Evolutionary conservation across 2,113 vertebrate species (phyloP).

Genomic region (Corythornis vintsioides): DNA sequence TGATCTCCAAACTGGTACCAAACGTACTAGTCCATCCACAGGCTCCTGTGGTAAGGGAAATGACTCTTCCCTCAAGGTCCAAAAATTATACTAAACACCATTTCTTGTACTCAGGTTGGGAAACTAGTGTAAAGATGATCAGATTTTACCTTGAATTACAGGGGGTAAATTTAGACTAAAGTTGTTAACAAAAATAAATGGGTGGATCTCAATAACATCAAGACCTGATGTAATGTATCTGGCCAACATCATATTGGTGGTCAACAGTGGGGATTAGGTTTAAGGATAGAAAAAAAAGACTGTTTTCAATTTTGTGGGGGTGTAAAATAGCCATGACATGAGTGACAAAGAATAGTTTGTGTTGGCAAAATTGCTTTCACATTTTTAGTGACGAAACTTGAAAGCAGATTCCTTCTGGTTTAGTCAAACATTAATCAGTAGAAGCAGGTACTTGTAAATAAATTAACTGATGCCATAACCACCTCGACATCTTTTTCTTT

Average conservation of each 20-base stretch:
- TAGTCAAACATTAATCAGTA: slow-evolving; percentile 66
- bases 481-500: slow-evolving; percentile 28
- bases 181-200: neutral
- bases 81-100: neutral
- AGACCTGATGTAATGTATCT: neutral
- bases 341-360: slow-evolving; percentile 45
- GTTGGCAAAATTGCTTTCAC: slow-evolving; percentile 59
- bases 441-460: slow-evolving; percentile 65
- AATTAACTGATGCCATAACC: slow-evolving; percentile 60
- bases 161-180: neutral
- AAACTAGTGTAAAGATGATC: neutral
- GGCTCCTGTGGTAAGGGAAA: neutral
- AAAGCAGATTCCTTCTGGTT: slow-evolving; percentile 55
- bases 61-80: neutral
- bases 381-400: slow-evolving; percentile 68
- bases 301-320: slow-evolving; percentile 30
- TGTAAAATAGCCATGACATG: slow-evolving; percentile 11
- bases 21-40: neutral
- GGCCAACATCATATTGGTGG: neutral
- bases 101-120: neutral
- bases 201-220: neutral
- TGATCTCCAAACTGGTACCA: neutral
- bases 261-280: neutral
- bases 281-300: neutral
- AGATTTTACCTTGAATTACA: neutral